A percentile compares a stretch with the other conserved stretches of the same genome.
Conservation (phyloP, 1,140 invertebrate species). For the Nasonia vitripennis region DNA sequence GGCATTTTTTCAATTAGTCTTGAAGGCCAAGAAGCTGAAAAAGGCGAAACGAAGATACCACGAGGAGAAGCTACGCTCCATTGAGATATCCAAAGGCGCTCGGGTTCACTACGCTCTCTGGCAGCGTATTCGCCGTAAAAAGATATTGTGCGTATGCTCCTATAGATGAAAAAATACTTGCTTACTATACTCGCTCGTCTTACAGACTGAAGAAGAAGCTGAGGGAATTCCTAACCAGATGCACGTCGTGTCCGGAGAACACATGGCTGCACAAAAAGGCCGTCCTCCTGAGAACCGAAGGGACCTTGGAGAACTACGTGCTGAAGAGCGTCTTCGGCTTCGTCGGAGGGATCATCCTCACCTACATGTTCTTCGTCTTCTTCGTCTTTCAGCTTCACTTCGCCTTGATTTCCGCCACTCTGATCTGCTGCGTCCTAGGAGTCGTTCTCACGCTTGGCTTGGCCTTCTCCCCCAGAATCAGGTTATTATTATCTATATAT, state of each 20-base stretch:
- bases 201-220: constrained; percentile 69
- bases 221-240: constrained; percentile 63
- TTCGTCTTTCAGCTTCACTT: constrained; percentile 80
- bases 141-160: constrained; percentile 59
- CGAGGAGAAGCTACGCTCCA: constrained; percentile 75
- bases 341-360: constrained; percentile 77
- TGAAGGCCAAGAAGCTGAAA: constrained; percentile 73
- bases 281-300: constrained; percentile 73
- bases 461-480: constrained; percentile 79
- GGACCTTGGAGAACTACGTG: constrained; percentile 78
- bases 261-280: constrained; percentile 70
- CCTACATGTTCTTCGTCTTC: constrained; percentile 80
- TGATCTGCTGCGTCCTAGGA: constrained; percentile 79
- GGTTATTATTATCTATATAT: constrained; percentile 70
- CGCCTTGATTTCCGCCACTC: constrained; percentile 74
- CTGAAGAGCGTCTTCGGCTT: constrained; percentile 79
- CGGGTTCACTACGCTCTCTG: constrained; percentile 68
- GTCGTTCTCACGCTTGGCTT: constrained; percentile 80
- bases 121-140: constrained; percentile 70
- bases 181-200: background rate
- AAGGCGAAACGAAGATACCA: constrained; percentile 70
- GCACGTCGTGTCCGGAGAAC: constrained; percentile 63
- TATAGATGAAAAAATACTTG: background rate
- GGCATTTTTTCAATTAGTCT: constrained; percentile 69
- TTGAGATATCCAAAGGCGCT: constrained; percentile 66